These are phyloP conservation scores for Epicampocera succincta DNA, from an alignment of 2,888 invertebrate genomes.

Conservation along the genomic window DNA sequence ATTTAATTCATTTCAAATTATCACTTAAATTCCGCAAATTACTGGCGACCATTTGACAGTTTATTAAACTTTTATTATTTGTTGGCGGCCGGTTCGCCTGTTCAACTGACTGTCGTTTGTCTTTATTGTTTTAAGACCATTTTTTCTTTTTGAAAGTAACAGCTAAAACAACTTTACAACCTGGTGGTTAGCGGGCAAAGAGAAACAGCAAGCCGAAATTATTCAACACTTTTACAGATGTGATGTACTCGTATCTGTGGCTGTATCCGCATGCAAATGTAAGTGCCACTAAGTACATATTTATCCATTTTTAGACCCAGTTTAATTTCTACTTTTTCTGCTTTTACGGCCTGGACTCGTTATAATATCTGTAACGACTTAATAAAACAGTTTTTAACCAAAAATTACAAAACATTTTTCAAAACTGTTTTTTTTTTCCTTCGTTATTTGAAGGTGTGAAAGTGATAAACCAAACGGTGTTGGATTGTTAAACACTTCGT, in stretches of 20 bases:
- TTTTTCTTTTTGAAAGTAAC: slow-evolving; percentile 55
- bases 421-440: background rate
- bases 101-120: slow-evolving; percentile 39
- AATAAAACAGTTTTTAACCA: slow-evolving; percentile 32
- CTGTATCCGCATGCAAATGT: slow-evolving; percentile 22
- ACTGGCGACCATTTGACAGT: slow-evolving; percentile 32
- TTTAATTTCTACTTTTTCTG: slow-evolving; percentile 7
- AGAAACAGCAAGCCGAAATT: slow-evolving; percentile 3
- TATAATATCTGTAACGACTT: slow-evolving; percentile 29
- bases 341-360: background rate
- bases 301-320: slow-evolving; percentile 41
- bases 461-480: slow-evolving; percentile 17
- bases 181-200: slow-evolving; percentile 8
- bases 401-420: slow-evolving; percentile 5
- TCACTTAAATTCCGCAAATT: slow-evolving; percentile 15
- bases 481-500: background rate
- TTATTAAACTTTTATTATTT: slow-evolving; percentile 52
- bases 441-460: slow-evolving; percentile 30
- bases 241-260: no score
- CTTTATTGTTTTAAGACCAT: slow-evolving; percentile 42
- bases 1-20: slow-evolving; percentile 10
- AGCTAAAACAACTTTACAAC: slow-evolving; percentile 32
- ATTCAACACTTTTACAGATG: no score
- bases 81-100: slow-evolving; percentile 20
- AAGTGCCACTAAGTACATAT: slow-evolving; percentile 42